phyloP scores from a whole-genome alignment of 2,113 vertebrate species.

The Eudyptes chrysolophus region DNA sequence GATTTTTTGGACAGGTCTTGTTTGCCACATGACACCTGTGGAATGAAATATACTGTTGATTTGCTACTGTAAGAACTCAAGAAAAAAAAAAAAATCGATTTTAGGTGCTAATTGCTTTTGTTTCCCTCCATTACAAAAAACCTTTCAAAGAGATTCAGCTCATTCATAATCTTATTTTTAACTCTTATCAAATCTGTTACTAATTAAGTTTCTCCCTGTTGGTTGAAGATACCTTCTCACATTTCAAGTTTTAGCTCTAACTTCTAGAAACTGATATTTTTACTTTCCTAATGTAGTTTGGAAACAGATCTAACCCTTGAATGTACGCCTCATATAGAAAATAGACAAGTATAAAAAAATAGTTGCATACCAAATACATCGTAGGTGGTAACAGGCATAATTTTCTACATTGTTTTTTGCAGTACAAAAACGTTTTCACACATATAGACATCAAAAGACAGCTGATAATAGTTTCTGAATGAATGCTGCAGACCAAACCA shows the following conservation, averaged over 20 bases:
- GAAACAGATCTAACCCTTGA: not conserved
- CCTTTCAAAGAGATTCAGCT: not conserved
- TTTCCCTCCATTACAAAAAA: not conserved
- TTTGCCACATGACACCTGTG: constrained; percentile 86
- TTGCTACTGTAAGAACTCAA: not conserved
- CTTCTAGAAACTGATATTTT: not conserved
- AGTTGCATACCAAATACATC: not conserved
- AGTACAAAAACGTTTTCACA: not conserved
- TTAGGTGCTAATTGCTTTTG: not conserved
- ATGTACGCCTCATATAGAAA: not conserved
- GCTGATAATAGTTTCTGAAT: not conserved
- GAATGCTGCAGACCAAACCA: not conserved
- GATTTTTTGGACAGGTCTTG: constrained; percentile 87
- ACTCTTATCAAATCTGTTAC: not conserved
- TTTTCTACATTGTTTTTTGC: not conserved
- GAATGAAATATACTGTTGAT: not conserved
- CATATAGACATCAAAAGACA: not conserved
- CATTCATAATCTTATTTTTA: not conserved
- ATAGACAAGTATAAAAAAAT: not conserved
- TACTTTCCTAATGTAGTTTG: not conserved
- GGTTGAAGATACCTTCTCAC: not conserved
- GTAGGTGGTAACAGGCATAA: not conserved
- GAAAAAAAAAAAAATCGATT: not conserved
- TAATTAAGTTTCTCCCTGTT: not conserved
- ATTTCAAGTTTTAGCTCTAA: not conserved